A percentile compares a stretch with the other conserved stretches of the same genome.
Conservation (phyloP, 2,113 vertebrate genomes). For the Pardalotus punctatus region DNA sequence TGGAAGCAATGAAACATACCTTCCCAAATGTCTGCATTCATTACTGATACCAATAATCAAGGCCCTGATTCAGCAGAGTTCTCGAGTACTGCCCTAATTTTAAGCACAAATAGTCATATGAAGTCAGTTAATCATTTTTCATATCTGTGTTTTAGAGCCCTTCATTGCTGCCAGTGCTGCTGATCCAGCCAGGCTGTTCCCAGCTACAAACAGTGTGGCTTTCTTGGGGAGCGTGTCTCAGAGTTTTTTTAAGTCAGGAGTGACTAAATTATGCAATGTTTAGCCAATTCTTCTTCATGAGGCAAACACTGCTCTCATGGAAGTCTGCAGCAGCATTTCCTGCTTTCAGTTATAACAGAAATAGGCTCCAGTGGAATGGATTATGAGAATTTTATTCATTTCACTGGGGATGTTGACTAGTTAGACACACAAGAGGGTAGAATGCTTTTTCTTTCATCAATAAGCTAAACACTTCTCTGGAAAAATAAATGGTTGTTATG, state of each 20-base stretch:
- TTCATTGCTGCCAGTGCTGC: neutral
- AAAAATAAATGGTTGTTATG: neutral
- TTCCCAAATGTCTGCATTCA: conserved; percentile 28
- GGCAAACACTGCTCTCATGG: neutral
- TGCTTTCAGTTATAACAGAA: neutral
- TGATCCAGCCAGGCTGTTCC: neutral
- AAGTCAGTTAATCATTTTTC: conserved; percentile 20
- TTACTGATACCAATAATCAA: neutral
- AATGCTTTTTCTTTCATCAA: conserved; percentile 7
- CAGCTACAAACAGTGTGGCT: neutral
- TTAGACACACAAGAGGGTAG: neutral
- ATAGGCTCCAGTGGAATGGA: neutral
- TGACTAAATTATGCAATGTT: neutral
- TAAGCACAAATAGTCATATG: conserved; percentile 1
- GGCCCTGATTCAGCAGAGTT: conserved; percentile 35
- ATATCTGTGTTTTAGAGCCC: neutral
- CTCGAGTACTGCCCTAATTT: conserved; percentile 10
- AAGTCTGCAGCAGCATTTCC: neutral
- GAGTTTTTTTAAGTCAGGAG: conserved; percentile 3
- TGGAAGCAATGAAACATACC: conserved; percentile 14
- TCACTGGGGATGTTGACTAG: neutral
- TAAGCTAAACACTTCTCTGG: neutral
- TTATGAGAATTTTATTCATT: conserved; percentile 8
- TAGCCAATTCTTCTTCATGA: neutral
- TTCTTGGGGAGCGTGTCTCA: neutral